phyloP scores from a whole-genome alignment of 2,797 vertebrate species.

The Molothrus aeneus region DNA sequence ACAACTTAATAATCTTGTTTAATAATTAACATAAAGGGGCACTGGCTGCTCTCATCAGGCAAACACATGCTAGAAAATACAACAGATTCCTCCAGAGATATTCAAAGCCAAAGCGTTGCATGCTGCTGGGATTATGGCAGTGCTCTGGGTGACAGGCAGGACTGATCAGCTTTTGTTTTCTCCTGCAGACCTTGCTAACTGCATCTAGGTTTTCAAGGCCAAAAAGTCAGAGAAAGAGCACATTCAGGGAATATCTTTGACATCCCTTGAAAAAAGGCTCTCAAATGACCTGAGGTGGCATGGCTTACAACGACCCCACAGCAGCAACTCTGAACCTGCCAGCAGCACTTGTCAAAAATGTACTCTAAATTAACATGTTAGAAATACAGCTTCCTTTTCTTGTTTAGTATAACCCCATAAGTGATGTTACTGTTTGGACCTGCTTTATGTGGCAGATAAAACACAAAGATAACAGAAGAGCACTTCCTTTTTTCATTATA shows the following conservation, averaged over 20 bases:
- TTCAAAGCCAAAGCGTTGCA: neutral
- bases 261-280: neutral
- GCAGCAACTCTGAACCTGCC: neutral
- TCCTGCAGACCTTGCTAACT: neutral
- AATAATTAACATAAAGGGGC: neutral
- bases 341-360: neutral
- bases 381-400: neutral
- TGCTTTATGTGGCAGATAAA: neutral
- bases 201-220: neutral
- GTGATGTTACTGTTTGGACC: neutral
- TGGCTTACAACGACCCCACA: neutral
- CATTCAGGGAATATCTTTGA: neutral
- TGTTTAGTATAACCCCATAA: neutral
- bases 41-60: neutral
- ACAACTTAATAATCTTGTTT: neutral
- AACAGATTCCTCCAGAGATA: neutral
- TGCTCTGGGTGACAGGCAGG: neutral
- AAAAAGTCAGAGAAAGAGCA: neutral
- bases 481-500: neutral
- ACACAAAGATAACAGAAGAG: neutral
- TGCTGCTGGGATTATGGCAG: neutral
- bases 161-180: neutral
- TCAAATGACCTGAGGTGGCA: neutral
- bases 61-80: neutral
- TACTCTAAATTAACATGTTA: neutral